These are phyloP conservation scores for Microchirus variegatus DNA, from an alignment of 2,797 vertebrate genomes.

Conservation along the genomic window DNA sequence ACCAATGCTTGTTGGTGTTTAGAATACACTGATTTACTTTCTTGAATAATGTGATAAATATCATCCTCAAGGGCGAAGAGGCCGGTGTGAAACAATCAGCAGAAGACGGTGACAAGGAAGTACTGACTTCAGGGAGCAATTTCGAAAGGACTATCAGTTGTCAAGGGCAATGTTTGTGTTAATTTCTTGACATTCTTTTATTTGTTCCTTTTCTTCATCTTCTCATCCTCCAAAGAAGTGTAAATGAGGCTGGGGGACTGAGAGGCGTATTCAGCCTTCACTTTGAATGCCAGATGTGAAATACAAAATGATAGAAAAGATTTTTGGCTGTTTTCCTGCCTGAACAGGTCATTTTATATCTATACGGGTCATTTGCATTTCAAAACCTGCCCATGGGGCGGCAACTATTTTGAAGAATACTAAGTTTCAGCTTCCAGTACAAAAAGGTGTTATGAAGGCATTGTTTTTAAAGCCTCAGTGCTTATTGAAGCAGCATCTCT, in stretches of 20 bases:
- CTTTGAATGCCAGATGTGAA: conserved; percentile 51
- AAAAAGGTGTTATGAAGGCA: conserved; percentile 42
- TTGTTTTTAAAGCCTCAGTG: conserved; percentile 27
- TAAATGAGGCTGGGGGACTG: conserved; percentile 50
- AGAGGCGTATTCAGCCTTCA: conserved; percentile 48
- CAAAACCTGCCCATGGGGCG: conserved; percentile 50
- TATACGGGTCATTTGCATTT: conserved; percentile 59
- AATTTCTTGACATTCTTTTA: conserved; percentile 38
- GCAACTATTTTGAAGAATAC: conserved; percentile 31
- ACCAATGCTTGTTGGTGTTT: conserved; percentile 40
- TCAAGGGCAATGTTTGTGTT: conserved; percentile 93
- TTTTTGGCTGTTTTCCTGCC: conserved; percentile 38
- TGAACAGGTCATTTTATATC: conserved; percentile 45
- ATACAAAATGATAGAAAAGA: conserved; percentile 38
- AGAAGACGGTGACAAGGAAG: conserved; percentile 62
- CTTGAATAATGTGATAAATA: conserved; percentile 53
- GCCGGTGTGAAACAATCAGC: conserved; percentile 58
- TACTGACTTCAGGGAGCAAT: conserved; percentile 72
- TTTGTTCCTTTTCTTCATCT: conserved; percentile 39
- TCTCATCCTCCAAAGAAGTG: conserved; percentile 34
- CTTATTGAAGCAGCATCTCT: conserved; percentile 15
- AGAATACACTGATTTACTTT: conserved; percentile 44
- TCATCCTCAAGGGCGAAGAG: conserved; percentile 76
- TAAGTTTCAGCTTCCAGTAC: conserved; percentile 47
- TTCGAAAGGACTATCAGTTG: conserved; percentile 93